Conservation (phyloP, 1,140 invertebrate genomes). For the Bombus picipes region DNA sequence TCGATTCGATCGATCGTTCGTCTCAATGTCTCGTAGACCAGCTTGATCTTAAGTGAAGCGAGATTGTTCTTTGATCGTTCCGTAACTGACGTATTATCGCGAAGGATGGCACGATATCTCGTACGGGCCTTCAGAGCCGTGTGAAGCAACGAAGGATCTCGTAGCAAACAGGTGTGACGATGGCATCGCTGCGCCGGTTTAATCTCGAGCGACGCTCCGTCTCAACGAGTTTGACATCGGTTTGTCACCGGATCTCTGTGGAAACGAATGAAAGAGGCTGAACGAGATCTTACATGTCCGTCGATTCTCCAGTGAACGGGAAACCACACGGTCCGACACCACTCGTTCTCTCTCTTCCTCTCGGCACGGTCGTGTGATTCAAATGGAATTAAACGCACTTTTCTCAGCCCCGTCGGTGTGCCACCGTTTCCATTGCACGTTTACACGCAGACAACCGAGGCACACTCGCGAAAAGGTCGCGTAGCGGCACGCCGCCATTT, state of each 20-base stretch:
- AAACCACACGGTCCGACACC: constrained; percentile 42
- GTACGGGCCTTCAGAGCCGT: background rate
- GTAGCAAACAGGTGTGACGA: constrained; percentile 26
- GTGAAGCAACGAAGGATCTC: background rate
- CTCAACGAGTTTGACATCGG: constrained; percentile 26
- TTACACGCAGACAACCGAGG: constrained; percentile 46
- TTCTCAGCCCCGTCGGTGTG: constrained; percentile 23
- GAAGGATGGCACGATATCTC: background rate
- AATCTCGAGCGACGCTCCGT: constrained; percentile 19
- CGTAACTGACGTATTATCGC: background rate
- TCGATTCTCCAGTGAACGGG: constrained; percentile 44
- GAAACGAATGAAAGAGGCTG: background rate
- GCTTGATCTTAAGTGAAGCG: background rate
- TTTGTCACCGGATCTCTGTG: constrained; percentile 9
- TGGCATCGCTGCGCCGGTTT: constrained; percentile 13
- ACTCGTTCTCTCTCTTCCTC: background rate
- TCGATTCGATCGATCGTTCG: background rate
- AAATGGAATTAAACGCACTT: constrained; percentile 58
- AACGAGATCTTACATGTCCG: constrained; percentile 51
- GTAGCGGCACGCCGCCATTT: constrained; percentile 52
- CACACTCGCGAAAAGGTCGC: constrained; percentile 40
- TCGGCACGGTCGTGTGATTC: constrained; percentile 2
- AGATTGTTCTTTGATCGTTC: background rate
- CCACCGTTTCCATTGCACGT: constrained; percentile 27
- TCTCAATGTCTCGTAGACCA: background rate